A percentile compares a stretch with the other conserved stretches of the same genome.
These are phyloP conservation scores for Microcebus jonahi DNA, from an alignment of 2,113 vertebrate genomes.

Conservation along the genomic window DNA sequence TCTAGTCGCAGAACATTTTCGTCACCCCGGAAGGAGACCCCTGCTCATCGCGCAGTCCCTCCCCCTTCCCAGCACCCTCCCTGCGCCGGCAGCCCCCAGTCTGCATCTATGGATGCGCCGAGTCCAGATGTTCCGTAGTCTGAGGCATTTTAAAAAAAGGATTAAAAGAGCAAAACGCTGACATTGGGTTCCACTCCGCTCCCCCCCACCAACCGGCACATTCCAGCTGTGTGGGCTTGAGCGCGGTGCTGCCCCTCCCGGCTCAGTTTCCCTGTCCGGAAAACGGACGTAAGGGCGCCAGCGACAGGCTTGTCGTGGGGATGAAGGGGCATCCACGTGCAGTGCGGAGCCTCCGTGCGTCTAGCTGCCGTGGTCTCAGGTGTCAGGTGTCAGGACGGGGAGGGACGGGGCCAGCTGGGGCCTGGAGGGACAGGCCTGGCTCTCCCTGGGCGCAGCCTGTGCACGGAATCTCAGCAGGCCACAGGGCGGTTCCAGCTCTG, in stretches of 20 bases:
- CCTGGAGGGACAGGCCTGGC: not conserved
- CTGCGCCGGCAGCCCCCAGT: not conserved
- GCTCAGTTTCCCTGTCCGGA: not conserved
- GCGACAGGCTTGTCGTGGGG: fast-evolving
- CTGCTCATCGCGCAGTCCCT: fast-evolving
- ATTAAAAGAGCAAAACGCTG: not conserved
- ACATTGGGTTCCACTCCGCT: too few species aligned
- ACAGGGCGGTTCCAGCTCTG: not conserved
- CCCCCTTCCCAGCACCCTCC: not conserved
- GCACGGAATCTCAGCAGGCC: fast-evolving
- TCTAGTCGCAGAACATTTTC: not conserved
- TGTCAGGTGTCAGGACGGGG: not conserved
- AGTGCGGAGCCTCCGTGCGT: fast-evolving
- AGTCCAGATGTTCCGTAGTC: too few species aligned
- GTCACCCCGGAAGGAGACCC: not conserved
- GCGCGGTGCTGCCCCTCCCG: fast-evolving
- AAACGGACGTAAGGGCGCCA: not conserved
- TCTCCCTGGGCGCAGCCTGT: fast-evolving
- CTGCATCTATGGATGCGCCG: fast-evolving
- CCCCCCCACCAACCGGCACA: too few species aligned
- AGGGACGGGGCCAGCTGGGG: not conserved
- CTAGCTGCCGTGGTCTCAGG: not conserved
- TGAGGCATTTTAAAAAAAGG: not conserved
- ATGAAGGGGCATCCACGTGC: fast-evolving
- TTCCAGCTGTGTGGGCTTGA: not conserved